Evolutionary conservation across 2,888 invertebrate species (phyloP).

Genomic region (Branchellion lobata): DNA sequence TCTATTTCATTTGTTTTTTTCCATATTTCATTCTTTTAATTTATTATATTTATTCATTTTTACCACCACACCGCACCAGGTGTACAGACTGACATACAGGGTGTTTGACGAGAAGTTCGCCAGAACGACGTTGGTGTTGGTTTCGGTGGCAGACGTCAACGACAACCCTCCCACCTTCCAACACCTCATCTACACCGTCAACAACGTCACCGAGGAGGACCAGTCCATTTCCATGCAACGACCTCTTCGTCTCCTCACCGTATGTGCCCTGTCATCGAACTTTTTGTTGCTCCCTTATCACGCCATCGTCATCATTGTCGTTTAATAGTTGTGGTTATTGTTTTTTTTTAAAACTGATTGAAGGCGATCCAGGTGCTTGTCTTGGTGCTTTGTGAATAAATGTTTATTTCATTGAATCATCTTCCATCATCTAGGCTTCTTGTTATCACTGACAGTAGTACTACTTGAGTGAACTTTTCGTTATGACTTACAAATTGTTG

Average conservation of each 20-base stretch:
- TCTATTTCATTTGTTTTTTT: too few species aligned
- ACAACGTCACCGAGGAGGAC: constrained; percentile 54
- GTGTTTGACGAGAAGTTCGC: constrained; percentile 54
- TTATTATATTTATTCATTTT: neutral
- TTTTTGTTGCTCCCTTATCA: neutral
- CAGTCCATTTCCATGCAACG: constrained; percentile 34
- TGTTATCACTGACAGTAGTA: too few species aligned
- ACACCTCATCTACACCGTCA: constrained; percentile 51
- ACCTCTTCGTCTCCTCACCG: constrained; percentile 6
- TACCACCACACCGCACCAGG: constrained; percentile 36
- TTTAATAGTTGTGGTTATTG: neutral
- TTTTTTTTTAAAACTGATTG: neutral
- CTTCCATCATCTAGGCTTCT: too few species aligned
- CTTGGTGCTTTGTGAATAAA: too few species aligned
- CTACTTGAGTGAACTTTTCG: too few species aligned
- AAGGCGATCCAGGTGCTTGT: too few species aligned
- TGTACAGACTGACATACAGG: constrained; percentile 51
- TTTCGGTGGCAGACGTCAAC: constrained; percentile 53
- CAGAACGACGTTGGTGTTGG: constrained; percentile 53
- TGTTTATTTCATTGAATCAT: too few species aligned
- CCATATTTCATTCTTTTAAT: too few species aligned
- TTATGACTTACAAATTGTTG: too few species aligned
- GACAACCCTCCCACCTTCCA: constrained; percentile 54
- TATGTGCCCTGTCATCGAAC: neutral
- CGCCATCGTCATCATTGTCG: neutral